Percentiles rank a stretch among this genome's conserved stretches.
Evolutionary conservation across 2,888 invertebrate genomes (phyloP).

Genomic region (Hartigia nigra): DNA sequence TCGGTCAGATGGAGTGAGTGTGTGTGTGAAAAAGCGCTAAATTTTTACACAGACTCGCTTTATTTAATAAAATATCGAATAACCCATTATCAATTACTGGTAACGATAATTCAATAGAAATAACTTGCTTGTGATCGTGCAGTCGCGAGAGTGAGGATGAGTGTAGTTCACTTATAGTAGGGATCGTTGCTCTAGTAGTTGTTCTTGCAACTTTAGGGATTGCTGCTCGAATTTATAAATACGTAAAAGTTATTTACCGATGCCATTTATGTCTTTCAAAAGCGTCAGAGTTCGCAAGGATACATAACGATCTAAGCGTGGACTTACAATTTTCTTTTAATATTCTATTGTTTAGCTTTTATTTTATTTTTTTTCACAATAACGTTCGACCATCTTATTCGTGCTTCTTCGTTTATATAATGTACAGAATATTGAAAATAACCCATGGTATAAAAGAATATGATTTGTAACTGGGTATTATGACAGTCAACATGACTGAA

Average conservation of each 20-base stretch:
- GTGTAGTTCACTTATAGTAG: slow-evolving; percentile 34
- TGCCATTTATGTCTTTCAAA: background rate
- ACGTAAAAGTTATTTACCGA: background rate
- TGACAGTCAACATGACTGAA: background rate
- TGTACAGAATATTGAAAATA: background rate
- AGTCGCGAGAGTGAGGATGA: slow-evolving; percentile 43
- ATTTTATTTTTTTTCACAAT: too few species aligned
- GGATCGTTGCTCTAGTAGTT: slow-evolving; percentile 37
- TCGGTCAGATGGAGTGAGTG: slow-evolving; percentile 4
- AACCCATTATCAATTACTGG: slow-evolving; percentile 44
- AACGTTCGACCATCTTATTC: background rate
- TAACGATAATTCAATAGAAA: slow-evolving; percentile 9
- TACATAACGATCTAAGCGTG: background rate
- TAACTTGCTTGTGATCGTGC: slow-evolving; percentile 46
- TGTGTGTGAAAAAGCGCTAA: slow-evolving; percentile 39
- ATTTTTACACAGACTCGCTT: slow-evolving; percentile 62
- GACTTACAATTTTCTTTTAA: background rate
- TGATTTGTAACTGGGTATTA: background rate
- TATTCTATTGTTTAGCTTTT: background rate
- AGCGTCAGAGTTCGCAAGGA: background rate
- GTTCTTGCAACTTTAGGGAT: slow-evolving; percentile 32
- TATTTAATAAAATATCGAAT: slow-evolving; percentile 52
- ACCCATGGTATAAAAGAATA: background rate
- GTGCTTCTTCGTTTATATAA: background rate
- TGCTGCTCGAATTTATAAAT: slow-evolving; percentile 37